Evolutionary conservation across 2,888 invertebrate genomes (phyloP).

Genomic region (Apocheima hispidaria): DNA sequence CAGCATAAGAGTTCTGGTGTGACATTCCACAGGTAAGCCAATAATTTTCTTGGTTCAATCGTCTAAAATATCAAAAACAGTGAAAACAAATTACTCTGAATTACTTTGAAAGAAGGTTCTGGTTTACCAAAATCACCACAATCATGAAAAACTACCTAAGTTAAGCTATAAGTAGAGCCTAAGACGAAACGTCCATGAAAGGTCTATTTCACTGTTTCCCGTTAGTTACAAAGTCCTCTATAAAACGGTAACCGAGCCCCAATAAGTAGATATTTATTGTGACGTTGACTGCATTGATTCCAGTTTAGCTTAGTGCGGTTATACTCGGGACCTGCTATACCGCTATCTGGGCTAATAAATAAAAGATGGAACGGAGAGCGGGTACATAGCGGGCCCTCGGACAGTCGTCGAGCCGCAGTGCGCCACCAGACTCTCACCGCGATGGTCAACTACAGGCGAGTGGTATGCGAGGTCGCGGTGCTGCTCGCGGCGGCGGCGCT

Average conservation of each 20-base stretch:
- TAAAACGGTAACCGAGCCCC: conserved; percentile 39
- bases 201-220: conserved; percentile 3
- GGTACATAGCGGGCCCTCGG: conserved; percentile 74
- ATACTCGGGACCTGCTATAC: conserved; percentile 71
- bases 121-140: no score
- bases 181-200: background rate
- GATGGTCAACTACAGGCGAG: conserved; percentile 83
- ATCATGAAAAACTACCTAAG: no score
- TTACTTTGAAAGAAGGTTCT: no score
- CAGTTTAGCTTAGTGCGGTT: conserved; percentile 75
- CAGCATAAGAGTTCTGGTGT: no score
- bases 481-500: conserved; percentile 52
- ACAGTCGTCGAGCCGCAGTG: conserved; percentile 69
- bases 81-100: no score
- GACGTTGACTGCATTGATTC: conserved; percentile 70
- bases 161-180: no score
- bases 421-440: conserved; percentile 63
- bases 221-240: conserved; percentile 12
- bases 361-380: conserved; percentile 81
- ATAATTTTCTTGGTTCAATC: no score
- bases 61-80: no score
- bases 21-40: no score
- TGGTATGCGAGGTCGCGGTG: conserved; percentile 72
- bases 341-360: conserved; percentile 84
- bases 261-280: conserved; percentile 55